These are phyloP conservation scores for Ectropis grisescens DNA, from an alignment of 1,140 invertebrate genomes.

Conservation along the genomic window DNA sequence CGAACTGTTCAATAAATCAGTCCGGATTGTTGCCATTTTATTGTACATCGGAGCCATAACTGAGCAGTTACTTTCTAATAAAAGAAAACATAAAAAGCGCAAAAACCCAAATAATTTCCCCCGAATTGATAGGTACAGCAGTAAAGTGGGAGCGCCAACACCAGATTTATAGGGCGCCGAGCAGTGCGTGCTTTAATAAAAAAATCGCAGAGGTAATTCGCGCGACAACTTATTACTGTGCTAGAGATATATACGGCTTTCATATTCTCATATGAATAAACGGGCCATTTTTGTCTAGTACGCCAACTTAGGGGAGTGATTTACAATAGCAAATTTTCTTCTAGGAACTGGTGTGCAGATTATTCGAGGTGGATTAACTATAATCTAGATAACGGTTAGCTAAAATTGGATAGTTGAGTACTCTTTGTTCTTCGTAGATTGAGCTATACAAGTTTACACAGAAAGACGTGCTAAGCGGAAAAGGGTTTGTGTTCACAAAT, in stretches of 20 bases:
- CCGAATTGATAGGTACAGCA: constrained; percentile 40
- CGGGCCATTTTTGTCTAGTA: constrained; percentile 26
- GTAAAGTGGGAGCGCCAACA: constrained; percentile 42
- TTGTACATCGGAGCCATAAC: too few relatives aligned
- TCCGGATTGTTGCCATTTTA: too few relatives aligned
- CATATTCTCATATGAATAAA: constrained; percentile 41
- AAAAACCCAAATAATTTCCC: constrained; percentile 30
- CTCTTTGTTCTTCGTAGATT: too few relatives aligned
- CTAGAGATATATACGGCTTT: constrained; percentile 42
- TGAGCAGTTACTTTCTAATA: constrained; percentile 13
- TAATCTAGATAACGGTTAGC: too few relatives aligned
- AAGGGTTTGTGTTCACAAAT: too few relatives aligned
- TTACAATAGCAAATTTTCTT: too few relatives aligned
- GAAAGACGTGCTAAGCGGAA: too few relatives aligned
- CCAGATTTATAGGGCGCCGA: constrained; percentile 55
- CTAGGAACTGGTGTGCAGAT: too few relatives aligned
- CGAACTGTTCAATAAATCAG: too few relatives aligned
- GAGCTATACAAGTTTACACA: too few relatives aligned
- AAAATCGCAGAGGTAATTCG: constrained; percentile 57
- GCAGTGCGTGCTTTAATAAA: constrained; percentile 54
- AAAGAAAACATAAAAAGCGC: constrained; percentile 26
- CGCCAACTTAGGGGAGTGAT: constrained; percentile 13
- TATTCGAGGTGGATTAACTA: too few relatives aligned
- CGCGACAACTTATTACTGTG: constrained; percentile 48
- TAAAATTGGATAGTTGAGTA: too few relatives aligned